A percentile compares a stretch with the other conserved stretches of the same genome.
phyloP scores from a whole-genome alignment of 2,113 vertebrate genomes.

The Leucosticte australis region DNA sequence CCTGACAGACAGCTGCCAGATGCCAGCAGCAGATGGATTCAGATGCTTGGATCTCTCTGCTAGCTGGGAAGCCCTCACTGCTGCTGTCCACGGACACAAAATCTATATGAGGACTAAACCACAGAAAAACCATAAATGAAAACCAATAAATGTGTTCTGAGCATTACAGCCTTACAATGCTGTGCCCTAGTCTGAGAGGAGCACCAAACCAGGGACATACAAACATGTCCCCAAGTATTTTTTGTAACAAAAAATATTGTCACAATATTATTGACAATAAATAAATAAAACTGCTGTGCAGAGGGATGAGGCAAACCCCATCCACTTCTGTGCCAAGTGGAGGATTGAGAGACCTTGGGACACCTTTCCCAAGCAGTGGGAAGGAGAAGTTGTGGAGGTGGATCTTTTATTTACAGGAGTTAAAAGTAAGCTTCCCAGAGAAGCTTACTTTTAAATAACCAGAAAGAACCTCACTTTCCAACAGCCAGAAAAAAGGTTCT shows the following conservation, averaged over 20 bases:
- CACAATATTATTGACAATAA: not conserved
- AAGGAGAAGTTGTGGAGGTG: not conserved
- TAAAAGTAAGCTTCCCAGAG: not conserved
- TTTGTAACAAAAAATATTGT: not conserved
- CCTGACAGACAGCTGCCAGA: not conserved
- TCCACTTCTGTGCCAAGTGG: not conserved
- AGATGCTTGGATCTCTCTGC: not conserved
- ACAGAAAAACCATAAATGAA: not conserved
- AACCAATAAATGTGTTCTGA: fast-evolving
- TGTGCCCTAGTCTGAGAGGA: not conserved
- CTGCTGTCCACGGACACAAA: not conserved
- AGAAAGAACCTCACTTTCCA: not conserved
- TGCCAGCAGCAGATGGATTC: not conserved
- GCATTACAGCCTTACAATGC: not conserved
- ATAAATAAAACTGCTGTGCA: not conserved
- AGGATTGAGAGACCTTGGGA: not conserved
- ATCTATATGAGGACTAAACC: not conserved
- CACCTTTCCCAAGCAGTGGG: not conserved
- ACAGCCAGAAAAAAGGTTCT: not conserved
- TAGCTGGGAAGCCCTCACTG: not conserved
- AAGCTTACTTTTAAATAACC: not conserved
- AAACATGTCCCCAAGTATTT: not conserved
- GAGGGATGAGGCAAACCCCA: not conserved
- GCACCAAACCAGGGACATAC: not conserved
- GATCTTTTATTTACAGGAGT: not conserved